phyloP scores from a whole-genome alignment of 2,797 vertebrate species.

The Coracias cyanogaster region DNA sequence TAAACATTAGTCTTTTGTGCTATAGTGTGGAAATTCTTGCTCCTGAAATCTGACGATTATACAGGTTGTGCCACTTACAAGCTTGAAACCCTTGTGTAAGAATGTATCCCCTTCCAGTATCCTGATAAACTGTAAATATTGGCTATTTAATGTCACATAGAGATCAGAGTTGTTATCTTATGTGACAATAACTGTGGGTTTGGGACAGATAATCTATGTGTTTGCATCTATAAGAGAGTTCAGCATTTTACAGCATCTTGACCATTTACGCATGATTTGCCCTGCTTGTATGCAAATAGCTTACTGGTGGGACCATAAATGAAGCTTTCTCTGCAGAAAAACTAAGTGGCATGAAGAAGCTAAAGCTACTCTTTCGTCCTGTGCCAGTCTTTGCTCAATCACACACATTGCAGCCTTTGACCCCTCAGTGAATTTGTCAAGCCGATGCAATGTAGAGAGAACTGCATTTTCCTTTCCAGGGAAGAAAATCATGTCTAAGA shows the following conservation, averaged over 20 bases:
- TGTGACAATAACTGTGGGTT: background rate
- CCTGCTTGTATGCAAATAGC: background rate
- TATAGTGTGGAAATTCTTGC: background rate
- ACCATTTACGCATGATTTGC: background rate
- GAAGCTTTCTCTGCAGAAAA: background rate
- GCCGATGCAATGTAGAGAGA: background rate
- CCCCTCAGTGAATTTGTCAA: background rate
- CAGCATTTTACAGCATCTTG: background rate
- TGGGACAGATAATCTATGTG: background rate
- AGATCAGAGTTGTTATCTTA: background rate
- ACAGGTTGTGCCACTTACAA: background rate
- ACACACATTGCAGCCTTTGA: background rate
- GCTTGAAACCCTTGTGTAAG: background rate
- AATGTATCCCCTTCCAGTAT: background rate
- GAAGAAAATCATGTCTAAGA: background rate
- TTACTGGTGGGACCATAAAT: background rate
- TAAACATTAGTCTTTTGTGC: background rate
- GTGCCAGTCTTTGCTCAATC: background rate
- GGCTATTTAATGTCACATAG: background rate
- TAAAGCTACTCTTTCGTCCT: background rate
- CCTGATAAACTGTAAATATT: background rate
- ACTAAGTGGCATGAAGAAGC: background rate
- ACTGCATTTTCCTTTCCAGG: background rate
- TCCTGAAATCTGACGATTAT: background rate
- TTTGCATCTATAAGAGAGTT: background rate